These are phyloP conservation scores for Limonius californicus DNA, from an alignment of 1,140 invertebrate species.

Conservation along the genomic window DNA sequence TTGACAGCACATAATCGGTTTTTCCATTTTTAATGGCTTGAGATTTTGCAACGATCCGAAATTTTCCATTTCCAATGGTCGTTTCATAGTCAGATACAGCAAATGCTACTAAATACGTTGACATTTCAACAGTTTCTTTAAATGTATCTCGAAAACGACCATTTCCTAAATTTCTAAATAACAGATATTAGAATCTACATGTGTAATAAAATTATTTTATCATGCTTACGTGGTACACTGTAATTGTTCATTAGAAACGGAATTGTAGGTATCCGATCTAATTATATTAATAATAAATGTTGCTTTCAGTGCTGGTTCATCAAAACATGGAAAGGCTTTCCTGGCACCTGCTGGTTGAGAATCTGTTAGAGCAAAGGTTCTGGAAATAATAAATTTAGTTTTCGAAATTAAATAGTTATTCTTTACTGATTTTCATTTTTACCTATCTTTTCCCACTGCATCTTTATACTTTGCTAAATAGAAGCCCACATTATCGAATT, in stretches of 20 bases:
- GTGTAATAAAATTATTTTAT: background rate
- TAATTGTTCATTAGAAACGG: slow-evolving; percentile 52
- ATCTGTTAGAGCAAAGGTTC: slow-evolving; percentile 65
- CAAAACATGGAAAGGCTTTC: slow-evolving; percentile 82
- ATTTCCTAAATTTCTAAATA: background rate
- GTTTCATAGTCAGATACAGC: slow-evolving; percentile 47
- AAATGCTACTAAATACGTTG: slow-evolving; percentile 74
- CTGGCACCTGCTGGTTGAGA: slow-evolving; percentile 77
- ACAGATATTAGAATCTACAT: background rate
- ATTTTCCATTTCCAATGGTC: background rate
- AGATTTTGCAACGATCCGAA: background rate
- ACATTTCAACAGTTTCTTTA: slow-evolving; percentile 52
- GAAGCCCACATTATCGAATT: background rate
- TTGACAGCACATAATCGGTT: background rate
- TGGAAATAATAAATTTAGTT: background rate
- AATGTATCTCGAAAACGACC: background rate
- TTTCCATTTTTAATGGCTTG: slow-evolving; percentile 4
- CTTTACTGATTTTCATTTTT: background rate
- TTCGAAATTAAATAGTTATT: background rate
- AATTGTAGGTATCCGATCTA: slow-evolving; percentile 51
- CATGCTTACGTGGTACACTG: background rate
- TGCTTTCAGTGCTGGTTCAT: slow-evolving; percentile 81
- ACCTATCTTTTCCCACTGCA: slow-evolving; percentile 6
- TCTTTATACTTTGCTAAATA: slow-evolving; percentile 15
- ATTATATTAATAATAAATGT: slow-evolving; percentile 66